Base-by-base conservation (phyloP, 2,797 vertebrate genomes). In the Syngnathus acus region DNA sequence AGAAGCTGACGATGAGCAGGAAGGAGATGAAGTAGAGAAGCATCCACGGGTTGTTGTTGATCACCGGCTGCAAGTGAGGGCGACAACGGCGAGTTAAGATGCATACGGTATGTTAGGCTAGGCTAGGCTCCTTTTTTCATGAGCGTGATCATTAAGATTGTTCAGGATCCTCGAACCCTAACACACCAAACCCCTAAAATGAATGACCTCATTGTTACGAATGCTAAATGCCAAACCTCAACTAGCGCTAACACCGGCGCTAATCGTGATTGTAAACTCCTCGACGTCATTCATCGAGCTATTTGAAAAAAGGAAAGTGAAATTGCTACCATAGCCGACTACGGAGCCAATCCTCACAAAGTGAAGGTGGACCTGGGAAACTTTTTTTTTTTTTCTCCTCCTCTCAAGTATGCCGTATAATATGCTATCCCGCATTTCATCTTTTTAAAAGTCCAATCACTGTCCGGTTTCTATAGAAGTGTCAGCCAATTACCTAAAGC, bases 1-100 rank as follows among this genome's bases (percentile, higher is more conserved):
- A 99, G 91, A 99, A 99, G 88, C 96, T 98, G 88, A 98, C 97
- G 65, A 99, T 97, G 76, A 99, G 91, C 83, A 99, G 93, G 91
- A 98, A 99, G 87, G 97, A 99, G 91, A 99, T 97, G 92, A 99
- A 99, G 88, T 94, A 99, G 9, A 99, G 94, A 69, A 99, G 93
- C 97, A 99, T 99, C 97, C 97, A 99, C 0, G 96, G 96, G 80
- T 94, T 99, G 89, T 98, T 93, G 92, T 99, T 99, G 83, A 91
- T 94, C 73, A 90, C 58, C 2, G 97, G 97, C 97, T 99, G 64
- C 0, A 61, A 5, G 42, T 9, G 17, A 26, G 60, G n/a, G 23
- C 48, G 43, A 17, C 21, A 45, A 62, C 5, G 1, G 32, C 2
- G 42, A 13, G 6, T 19, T 32, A 4, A 32, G 32, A 32, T 4